phyloP scores from a whole-genome alignment of 2,113 vertebrate genomes.

The Triplophysa tibetana region DNA sequence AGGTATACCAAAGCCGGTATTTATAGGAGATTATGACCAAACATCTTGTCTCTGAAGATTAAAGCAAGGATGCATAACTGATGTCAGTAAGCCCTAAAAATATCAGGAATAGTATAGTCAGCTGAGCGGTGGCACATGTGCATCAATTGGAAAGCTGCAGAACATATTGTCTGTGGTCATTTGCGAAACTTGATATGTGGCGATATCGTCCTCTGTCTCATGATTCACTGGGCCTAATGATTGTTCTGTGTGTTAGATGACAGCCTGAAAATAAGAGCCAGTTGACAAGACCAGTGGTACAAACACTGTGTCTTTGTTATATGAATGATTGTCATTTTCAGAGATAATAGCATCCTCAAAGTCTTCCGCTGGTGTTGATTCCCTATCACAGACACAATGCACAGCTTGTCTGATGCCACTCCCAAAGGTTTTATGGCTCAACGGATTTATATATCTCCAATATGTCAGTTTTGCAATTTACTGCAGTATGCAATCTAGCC shows the following conservation, averaged over 20 bases:
- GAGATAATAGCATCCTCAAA: not conserved
- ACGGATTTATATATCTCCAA: not conserved
- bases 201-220: not conserved
- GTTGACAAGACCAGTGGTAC: not conserved
- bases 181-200: not conserved
- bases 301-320: not conserved
- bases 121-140: not conserved
- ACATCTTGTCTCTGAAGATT: not conserved
- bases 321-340: not conserved
- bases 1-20: not conserved
- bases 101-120: not conserved
- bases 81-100: no score
- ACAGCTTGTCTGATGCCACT: not conserved
- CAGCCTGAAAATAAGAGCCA: no score
- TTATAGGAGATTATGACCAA: not conserved
- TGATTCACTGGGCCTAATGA: not conserved
- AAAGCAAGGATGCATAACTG: not conserved
- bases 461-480: not conserved
- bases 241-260: not conserved
- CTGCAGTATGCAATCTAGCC: no score
- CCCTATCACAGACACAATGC: not conserved
- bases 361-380: not conserved
- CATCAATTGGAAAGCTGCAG: not conserved
- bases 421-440: not conserved
- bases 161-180: not conserved